These are phyloP conservation scores for Sebastes matsubarae DNA, from an alignment of 2,797 vertebrate genomes.

Conservation along the genomic window DNA sequence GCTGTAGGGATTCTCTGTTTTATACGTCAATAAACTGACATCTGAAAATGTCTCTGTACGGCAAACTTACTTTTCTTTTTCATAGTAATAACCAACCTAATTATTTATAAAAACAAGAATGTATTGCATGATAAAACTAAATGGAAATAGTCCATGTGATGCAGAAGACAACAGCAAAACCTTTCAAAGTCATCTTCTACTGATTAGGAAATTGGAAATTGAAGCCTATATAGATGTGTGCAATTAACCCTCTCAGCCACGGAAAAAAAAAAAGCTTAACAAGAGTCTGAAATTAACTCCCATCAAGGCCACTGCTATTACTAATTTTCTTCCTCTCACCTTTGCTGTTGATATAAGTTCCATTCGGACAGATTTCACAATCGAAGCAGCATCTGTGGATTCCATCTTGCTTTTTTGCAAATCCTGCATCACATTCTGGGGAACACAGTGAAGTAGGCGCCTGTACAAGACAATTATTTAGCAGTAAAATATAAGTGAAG, in stretches of 20 bases:
- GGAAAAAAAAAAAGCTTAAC: background rate
- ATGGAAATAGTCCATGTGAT: too few relatives aligned
- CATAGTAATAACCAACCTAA: too few relatives aligned
- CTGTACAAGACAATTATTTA: constrained; percentile 50
- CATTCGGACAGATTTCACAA: constrained; percentile 69
- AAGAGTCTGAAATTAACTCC: background rate
- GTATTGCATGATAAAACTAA: too few relatives aligned
- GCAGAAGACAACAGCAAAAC: too few relatives aligned
- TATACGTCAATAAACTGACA: too few relatives aligned
- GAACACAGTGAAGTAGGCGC: constrained; percentile 79
- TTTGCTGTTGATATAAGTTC: constrained; percentile 81
- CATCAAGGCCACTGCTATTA: background rate
- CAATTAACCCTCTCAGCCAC: background rate
- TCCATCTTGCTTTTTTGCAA: constrained; percentile 58
- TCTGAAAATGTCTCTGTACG: too few relatives aligned
- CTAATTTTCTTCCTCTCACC: background rate
- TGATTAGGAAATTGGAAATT: too few relatives aligned
- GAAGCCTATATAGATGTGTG: too few relatives aligned
- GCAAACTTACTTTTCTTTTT: too few relatives aligned
- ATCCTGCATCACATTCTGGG: constrained; percentile 70
- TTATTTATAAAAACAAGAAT: too few relatives aligned
- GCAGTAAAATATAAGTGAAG: background rate
- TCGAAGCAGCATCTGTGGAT: constrained; percentile 83
- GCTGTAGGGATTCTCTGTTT: background rate
- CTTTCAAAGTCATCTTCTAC: too few relatives aligned